Evolutionary conservation across 1,140 invertebrate species (phyloP), one percentile per base, ranked within the genome.

Genomic region (Nomia melanderi): DNA sequence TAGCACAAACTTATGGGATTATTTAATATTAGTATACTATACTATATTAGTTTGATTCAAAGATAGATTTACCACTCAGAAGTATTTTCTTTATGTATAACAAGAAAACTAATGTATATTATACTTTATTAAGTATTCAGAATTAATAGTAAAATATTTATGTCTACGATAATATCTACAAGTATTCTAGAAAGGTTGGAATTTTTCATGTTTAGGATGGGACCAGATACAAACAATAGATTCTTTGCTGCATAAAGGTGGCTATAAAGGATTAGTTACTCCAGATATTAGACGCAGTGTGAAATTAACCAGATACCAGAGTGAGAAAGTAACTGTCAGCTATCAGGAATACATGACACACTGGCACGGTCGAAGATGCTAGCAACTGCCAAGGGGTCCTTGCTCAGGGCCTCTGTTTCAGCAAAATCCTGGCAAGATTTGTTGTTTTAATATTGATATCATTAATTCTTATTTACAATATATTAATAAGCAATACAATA

Each of bases 211-310:
- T 47, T 36, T 54, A 98, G 97, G 97, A 84, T 99, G 98, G 98
- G 96, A 98, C 94, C 97, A 98, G 90, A 95, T 98, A 66, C 98
- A 99, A 92, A 99, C 98, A 20, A 99, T 99, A 88, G 98, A 99
- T 91, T 99, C 98, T 7, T 93, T 99, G 41, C 93, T 99, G n/a
- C 95, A 98, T 67, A 99, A 99, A 92, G 98, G 98, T 77, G 99
- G 99, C 27, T 99, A 96, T 91, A 98, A 98, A 88, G 97, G 98
- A 39, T 91, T 94, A 17, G 98, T 99, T 31, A 98, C 97, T 36
- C 94, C 96, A 67, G 96, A 98, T 44, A 94, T 98, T 83, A 94
- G 98, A 70, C 95, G 96, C 84, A 96, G 94, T 82, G 96, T 99
- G 82, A 97, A 98, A 92, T 93, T 99, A 77, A 99, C 98, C 50